Conservation (phyloP, 2,797 vertebrate genomes). For the Saxicola maurus region DNA sequence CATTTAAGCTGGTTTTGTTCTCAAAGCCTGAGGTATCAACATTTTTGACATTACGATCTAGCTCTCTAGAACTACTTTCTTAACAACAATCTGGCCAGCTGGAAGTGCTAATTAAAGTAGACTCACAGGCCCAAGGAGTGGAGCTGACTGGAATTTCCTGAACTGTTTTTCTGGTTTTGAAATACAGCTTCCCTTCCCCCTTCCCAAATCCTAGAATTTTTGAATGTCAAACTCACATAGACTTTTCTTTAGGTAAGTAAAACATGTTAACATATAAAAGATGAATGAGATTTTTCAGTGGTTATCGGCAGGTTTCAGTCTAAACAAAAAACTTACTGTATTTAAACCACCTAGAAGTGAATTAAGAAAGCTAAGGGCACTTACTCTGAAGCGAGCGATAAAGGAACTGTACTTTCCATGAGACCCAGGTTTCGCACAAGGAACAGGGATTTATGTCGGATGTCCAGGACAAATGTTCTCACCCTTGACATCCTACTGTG, state of each 20-base stretch:
- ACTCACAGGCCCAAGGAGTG: neutral
- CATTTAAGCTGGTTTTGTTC: neutral
- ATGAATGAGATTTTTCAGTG: neutral
- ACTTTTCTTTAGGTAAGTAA: neutral
- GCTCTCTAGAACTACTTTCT: neutral
- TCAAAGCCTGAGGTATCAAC: neutral
- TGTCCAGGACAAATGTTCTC: neutral
- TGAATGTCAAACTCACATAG: neutral
- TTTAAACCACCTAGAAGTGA: neutral
- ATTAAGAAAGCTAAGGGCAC: neutral
- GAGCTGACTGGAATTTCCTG: constrained; percentile 32
- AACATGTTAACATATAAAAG: neutral
- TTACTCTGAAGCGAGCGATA: neutral
- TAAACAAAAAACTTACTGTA: neutral
- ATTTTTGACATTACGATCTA: neutral
- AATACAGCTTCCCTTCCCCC: neutral
- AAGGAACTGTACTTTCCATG: neutral
- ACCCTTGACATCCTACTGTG: neutral
- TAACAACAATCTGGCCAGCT: neutral
- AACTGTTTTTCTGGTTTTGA: constrained; percentile 28
- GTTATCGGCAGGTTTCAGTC: neutral
- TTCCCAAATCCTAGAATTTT: neutral
- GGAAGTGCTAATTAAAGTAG: constrained; percentile 17
- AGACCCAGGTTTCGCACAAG: neutral
- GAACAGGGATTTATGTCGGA: neutral